These are phyloP conservation scores for Benthosema pterotum DNA, from an alignment of 2,797 vertebrate genomes.

Conservation along the genomic window DNA sequence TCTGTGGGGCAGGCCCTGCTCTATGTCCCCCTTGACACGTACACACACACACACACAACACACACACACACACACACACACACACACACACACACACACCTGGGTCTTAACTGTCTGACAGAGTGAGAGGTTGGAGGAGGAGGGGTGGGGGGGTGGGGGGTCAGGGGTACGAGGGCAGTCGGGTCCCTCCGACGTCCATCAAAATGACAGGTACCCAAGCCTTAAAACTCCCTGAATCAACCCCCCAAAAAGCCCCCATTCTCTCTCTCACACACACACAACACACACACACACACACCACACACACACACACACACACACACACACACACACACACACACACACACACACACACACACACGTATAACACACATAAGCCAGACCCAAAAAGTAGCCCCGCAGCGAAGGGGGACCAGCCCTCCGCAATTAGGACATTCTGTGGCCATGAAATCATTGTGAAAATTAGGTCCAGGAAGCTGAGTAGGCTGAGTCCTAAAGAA, in stretches of 20 bases:
- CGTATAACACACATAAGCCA: slow-evolving; percentile 16
- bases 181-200: slow-evolving; percentile 79
- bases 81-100: slow-evolving; percentile 33
- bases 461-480: slow-evolving; percentile 79
- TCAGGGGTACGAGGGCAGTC: slow-evolving; percentile 77
- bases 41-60: neutral
- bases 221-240: slow-evolving; percentile 71
- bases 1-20: slow-evolving; percentile 66
- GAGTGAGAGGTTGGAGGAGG: slow-evolving; percentile 17
- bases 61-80: slow-evolving; percentile 33
- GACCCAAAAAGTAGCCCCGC: slow-evolving; percentile 72
- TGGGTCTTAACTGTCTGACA: slow-evolving; percentile 70
- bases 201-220: slow-evolving; percentile 77
- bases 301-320: neutral
- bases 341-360: slow-evolving; percentile 54
- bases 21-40: slow-evolving; percentile 55
- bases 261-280: slow-evolving; percentile 41
- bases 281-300: slow-evolving; percentile 7
- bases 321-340: slow-evolving; percentile 23
- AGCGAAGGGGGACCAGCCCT: slow-evolving; percentile 74
- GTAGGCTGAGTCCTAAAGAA: slow-evolving; percentile 64
- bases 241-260: slow-evolving; percentile 59
- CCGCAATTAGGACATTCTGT: slow-evolving; percentile 82
- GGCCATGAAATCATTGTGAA: slow-evolving; percentile 82
- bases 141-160: slow-evolving; percentile 61